A percentile compares a stretch with the other conserved stretches of the same genome.
These are phyloP conservation scores for Apostichopus leukothele DNA, from an alignment of 53 echinoderm and acorn worm genomes.

Conservation along the genomic window DNA sequence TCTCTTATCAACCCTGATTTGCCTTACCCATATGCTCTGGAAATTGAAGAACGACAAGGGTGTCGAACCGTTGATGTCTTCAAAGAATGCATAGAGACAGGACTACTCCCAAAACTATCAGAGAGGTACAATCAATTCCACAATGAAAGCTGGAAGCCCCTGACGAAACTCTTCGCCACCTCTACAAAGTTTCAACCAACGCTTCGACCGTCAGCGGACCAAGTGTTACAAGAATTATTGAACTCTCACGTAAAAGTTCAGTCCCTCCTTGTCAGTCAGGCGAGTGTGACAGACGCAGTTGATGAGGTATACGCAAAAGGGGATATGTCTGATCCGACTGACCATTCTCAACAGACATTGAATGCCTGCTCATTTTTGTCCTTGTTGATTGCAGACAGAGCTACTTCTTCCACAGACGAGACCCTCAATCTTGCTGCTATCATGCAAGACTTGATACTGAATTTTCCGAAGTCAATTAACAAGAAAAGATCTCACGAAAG, in stretches of 20 bases:
- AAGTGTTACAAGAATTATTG: neutral
- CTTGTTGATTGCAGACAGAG: constrained; percentile 19
- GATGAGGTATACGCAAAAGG: neutral
- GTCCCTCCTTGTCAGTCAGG: neutral
- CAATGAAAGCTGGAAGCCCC: constrained; percentile 12
- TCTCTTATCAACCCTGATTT: constrained; percentile 26
- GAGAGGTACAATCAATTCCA: neutral
- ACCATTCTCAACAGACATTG: neutral
- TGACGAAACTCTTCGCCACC: neutral
- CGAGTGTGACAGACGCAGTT: constrained; percentile 1
- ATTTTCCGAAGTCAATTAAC: neutral
- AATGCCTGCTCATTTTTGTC: constrained; percentile 45
- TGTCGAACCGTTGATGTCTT: neutral
- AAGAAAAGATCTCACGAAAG: neutral
- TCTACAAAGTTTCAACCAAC: neutral
- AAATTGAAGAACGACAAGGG: neutral
- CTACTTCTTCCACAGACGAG: neutral
- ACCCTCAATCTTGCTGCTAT: neutral
- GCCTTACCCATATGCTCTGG: constrained; percentile 11
- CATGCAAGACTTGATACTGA: constrained; percentile 12
- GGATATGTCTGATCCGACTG: neutral
- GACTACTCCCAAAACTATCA: neutral
- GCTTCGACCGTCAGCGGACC: neutral
- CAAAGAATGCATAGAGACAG: neutral
- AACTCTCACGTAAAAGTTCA: neutral